Evolutionary conservation across 2,888 invertebrate genomes (phyloP).

Genomic region (Nycteola revayana): DNA sequence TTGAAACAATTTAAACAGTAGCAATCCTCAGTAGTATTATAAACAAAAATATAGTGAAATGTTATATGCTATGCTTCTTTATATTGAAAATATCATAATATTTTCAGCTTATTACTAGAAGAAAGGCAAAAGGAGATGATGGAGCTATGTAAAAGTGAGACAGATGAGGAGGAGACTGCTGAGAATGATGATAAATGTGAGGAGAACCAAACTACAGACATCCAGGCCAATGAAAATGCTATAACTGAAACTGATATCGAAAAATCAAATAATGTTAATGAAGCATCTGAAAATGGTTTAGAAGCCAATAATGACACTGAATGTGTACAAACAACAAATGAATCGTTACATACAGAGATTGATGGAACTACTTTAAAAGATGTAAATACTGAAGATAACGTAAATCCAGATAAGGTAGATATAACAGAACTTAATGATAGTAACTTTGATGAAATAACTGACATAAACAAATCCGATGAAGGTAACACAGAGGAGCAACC

Average conservation of each 20-base stretch:
- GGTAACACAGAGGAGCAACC: conserved; percentile 4
- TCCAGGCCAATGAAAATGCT: not conserved
- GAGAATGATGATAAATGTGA: conserved; percentile 19
- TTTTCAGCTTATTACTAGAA: conserved; percentile 84
- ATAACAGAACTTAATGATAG: not conserved
- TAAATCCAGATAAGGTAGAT: conserved; percentile 6
- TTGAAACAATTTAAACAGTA: no score
- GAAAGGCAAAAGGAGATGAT: conserved; percentile 88
- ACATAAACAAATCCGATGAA: not conserved
- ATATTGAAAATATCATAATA: no score
- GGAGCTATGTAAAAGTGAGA: conserved; percentile 88
- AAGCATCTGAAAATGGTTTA: not conserved
- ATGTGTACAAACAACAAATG: conserved; percentile 1
- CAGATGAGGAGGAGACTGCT: conserved; percentile 33
- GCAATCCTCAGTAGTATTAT: no score
- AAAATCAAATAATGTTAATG: conserved; percentile 1
- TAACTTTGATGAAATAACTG: no score
- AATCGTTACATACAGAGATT: not conserved
- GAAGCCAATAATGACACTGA: not conserved
- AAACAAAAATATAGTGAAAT: no score
- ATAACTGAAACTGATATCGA: conserved; percentile 4
- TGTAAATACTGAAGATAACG: conserved; percentile 8
- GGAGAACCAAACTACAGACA: conserved; percentile 5
- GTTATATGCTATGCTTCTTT: no score
- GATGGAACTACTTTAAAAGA: conserved; percentile 1